Conservation (phyloP, 2,888 invertebrate genomes). For the Polylopha cassiicola region DNA sequence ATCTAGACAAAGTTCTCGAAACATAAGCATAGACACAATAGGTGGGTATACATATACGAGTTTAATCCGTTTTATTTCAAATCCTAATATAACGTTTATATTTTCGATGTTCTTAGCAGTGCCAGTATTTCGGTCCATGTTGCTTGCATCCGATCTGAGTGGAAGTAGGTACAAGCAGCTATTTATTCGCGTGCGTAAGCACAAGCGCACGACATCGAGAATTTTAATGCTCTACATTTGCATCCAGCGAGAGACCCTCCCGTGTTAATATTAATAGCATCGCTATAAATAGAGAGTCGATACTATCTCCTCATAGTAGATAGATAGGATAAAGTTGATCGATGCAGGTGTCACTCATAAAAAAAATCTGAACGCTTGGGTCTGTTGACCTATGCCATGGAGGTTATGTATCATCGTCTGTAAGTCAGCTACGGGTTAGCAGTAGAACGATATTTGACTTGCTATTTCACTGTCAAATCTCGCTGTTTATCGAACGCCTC, state of each 20-base stretch:
- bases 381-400: conserved; percentile 49
- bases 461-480: conserved; percentile 69
- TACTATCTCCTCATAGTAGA: background rate
- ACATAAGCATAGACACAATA: no score
- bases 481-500: conserved; percentile 59
- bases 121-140: conserved; percentile 24
- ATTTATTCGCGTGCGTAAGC: conserved; percentile 31
- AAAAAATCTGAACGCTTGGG: conserved; percentile 27
- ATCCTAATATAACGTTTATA: no score
- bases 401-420: conserved; percentile 59
- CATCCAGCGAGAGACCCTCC: conserved; percentile 29
- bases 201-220: conserved; percentile 32
- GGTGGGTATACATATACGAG: no score
- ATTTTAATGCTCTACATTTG: conserved; percentile 37
- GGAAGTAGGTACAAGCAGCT: conserved; percentile 23
- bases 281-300: no score
- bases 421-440: no score
- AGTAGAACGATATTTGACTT: conserved; percentile 29
- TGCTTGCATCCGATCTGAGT: conserved; percentile 27
- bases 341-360: conserved; percentile 28
- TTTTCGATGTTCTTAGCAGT: background rate
- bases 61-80: no score
- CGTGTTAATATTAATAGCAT: no score
- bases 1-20: no score
- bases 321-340: conserved; percentile 30